Base-by-base conservation (phyloP, 1,140 invertebrate genomes). In the Drosophila auraria region DNA sequence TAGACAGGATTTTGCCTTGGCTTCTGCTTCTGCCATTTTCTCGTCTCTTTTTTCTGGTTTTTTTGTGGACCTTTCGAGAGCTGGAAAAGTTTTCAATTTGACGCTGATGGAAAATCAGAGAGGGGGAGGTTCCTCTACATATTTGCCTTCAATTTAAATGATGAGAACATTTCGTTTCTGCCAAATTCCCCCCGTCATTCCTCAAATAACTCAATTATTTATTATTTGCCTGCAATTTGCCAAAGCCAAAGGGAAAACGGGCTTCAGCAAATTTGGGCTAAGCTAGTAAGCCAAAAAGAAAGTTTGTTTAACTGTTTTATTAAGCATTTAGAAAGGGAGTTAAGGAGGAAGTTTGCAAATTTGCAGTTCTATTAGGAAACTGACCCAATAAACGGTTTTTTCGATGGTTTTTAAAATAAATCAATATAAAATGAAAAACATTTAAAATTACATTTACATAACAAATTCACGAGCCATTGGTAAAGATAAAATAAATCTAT, bases 11-110 rank as follows among this genome's bases (percentile, higher is more conserved):
- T 54, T 70, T 70, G 8, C 68, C 47, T 73, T 44, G 27, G 38
- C 53, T 49, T 23, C 9, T 27, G 40, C 38, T 33, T 44, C 66
- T 58, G 45, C 49, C 44, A 42, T 72, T 65, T 56, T 9, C n/a
- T 45, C 15, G 2, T 33, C 11, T 14, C 15, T 12, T 20, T 60
- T 56, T 61, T 61, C 25, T 6, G 4, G 20, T 20, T 14, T 66
- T 50, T 69, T 51, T 69, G 12, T 65, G 33, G 54, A 73, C 63
- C 68, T 66, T 65, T 69, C 36, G 42, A 57, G 51, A 71, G 65
- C 54, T 68, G 68, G 49, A 40, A 83, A 84, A 56, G 78, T 79
- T 87, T 90, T 87, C 82, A 84, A 90, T 87, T 90, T 81, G 84
- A 50, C 63, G 62, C 54, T 57, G 66, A 71, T 65, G 60, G 60